Percentiles rank a stretch among this genome's conserved stretches.
Evolutionary conservation across 2,113 vertebrate genomes (phyloP).

Genomic region (Noctilio leporinus): DNA sequence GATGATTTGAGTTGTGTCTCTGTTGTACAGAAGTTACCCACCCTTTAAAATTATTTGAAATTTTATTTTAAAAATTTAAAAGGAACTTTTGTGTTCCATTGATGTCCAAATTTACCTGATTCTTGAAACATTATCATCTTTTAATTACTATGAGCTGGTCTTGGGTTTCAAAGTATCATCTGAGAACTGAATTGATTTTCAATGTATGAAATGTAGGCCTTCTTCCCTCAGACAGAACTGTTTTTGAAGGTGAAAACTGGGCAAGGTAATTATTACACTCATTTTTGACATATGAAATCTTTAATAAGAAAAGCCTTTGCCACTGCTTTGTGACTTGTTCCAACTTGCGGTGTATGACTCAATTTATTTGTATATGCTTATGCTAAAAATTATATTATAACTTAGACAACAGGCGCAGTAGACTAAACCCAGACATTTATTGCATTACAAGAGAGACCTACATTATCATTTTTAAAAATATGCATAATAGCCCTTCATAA

Average conservation of each 20-base stretch:
- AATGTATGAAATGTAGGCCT: neutral
- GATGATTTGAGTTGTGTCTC: neutral
- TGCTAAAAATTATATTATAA: conserved; percentile 7
- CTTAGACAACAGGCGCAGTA: conserved; percentile 58
- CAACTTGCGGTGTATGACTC: neutral
- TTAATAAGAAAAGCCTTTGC: conserved; percentile 46
- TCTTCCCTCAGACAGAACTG: conserved; percentile 10
- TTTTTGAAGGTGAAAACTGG: conserved; percentile 13
- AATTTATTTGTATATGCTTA: conserved; percentile 24
- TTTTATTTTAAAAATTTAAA: neutral
- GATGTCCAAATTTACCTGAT: neutral
- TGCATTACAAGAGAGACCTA: neutral
- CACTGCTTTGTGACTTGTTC: conserved; percentile 35
- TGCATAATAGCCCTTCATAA: conserved; percentile 19
- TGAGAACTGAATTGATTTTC: conserved; percentile 25
- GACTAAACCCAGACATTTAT: conserved; percentile 45
- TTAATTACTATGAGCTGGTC: neutral
- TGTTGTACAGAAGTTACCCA: neutral
- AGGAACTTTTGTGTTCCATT: neutral
- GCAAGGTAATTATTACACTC: neutral
- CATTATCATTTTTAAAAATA: conserved; percentile 31
- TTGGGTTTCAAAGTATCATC: conserved; percentile 40
- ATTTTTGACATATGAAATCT: conserved; percentile 27
- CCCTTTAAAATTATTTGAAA: conserved; percentile 7
- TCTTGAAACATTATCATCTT: neutral